Percentiles rank a stretch among this genome's conserved stretches.
Evolutionary conservation across 2,113 vertebrate species (phyloP).

Genomic region (Phrynosoma blainvillii): DNA sequence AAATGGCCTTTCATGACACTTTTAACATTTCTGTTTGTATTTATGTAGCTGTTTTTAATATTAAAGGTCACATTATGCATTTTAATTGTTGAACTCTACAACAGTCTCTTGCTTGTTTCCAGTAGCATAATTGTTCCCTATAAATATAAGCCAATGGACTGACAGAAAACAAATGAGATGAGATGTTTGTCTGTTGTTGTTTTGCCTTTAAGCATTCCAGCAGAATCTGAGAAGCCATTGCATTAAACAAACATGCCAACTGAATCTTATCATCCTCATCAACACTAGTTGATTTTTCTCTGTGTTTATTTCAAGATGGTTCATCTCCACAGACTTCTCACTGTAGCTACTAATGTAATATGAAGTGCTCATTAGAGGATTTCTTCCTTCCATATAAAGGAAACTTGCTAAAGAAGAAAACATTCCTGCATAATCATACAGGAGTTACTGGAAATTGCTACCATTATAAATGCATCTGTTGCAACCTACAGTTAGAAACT

Average conservation of each 20-base stretch:
- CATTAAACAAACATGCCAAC: not conserved
- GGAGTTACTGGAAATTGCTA: not conserved
- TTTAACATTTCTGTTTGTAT: not conserved
- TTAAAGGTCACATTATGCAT: not conserved
- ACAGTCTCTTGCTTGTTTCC: not conserved
- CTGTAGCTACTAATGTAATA: not conserved
- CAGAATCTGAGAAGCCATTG: not conserved
- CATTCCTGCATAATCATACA: not conserved
- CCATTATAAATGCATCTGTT: not conserved
- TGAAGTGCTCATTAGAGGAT: not conserved
- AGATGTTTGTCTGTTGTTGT: not conserved
- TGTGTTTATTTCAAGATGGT: not conserved
- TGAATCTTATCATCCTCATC: not conserved
- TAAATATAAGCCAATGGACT: not conserved
- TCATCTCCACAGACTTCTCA: no score
- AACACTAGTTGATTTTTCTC: not conserved
- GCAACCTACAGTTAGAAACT: not conserved
- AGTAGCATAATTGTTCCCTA: not conserved
- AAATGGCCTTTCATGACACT: not conserved
- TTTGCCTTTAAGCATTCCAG: not conserved
- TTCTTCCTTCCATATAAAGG: not conserved
- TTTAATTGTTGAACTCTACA: conserved; percentile 25
- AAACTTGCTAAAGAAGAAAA: not conserved
- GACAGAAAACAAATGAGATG: not conserved
- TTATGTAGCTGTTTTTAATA: conserved; percentile 7